Evolutionary conservation across 2,888 invertebrate genomes (phyloP).

Genomic region (Apamea sordens): DNA sequence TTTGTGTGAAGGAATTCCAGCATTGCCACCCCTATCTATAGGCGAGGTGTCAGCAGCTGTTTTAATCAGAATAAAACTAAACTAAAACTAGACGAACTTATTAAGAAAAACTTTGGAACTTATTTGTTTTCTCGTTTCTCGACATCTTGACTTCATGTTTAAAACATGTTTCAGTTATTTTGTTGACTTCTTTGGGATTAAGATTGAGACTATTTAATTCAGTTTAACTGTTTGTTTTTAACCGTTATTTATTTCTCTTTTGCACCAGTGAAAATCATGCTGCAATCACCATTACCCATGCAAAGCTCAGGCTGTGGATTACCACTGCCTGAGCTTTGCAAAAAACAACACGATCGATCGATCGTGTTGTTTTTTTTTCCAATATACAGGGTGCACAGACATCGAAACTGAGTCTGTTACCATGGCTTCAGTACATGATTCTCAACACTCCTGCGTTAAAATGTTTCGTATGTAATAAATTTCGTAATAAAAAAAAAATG

Average conservation of each 20-base stretch:
- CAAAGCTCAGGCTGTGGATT: not conserved
- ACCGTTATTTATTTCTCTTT: too few relatives aligned
- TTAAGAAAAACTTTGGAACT: constrained; percentile 35
- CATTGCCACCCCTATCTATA: constrained; percentile 41
- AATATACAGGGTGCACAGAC: not conserved
- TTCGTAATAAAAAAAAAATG: too few relatives aligned
- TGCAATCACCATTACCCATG: not conserved
- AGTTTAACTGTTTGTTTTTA: not conserved
- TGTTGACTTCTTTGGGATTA: not conserved
- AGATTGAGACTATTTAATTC: not conserved
- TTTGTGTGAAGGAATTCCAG: not conserved
- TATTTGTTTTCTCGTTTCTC: constrained; percentile 53
- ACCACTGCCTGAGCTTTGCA: too few relatives aligned
- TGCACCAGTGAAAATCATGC: not conserved
- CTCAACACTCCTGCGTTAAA: too few relatives aligned
- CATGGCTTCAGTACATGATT: too few relatives aligned
- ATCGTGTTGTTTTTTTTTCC: not conserved
- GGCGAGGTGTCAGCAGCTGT: constrained; percentile 39
- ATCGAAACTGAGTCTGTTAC: too few relatives aligned
- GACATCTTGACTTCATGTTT: constrained; percentile 36
- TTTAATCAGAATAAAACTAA: constrained; percentile 46
- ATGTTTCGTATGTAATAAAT: too few relatives aligned
- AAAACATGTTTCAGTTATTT: constrained; percentile 27
- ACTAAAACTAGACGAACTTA: constrained; percentile 42
- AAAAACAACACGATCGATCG: too few relatives aligned